These are phyloP conservation scores for Dicranocentrus wangi DNA, from an alignment of 2,888 invertebrate species.

Conservation along the genomic window DNA sequence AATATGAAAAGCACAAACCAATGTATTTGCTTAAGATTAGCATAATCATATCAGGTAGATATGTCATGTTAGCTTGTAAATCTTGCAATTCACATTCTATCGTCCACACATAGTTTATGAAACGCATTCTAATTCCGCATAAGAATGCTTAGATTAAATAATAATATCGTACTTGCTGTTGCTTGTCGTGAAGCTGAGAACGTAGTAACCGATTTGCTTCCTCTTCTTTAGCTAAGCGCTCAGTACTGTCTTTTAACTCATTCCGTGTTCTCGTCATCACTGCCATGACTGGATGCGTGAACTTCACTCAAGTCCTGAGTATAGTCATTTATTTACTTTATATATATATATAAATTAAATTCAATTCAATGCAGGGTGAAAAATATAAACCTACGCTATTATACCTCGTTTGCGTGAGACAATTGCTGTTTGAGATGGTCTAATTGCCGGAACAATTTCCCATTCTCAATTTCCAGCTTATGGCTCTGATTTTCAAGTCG, in stretches of 20 bases:
- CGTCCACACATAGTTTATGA: neutral
- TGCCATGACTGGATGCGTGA: conserved; percentile 56
- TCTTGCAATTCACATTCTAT: too few relatives aligned
- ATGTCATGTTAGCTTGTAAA: neutral
- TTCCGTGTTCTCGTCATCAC: conserved; percentile 61
- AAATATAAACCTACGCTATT: neutral
- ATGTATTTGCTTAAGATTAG: too few relatives aligned
- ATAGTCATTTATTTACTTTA: too few relatives aligned
- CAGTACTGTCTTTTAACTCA: conserved; percentile 67
- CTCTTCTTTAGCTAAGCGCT: conserved; percentile 65
- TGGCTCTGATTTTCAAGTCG: conserved; percentile 53
- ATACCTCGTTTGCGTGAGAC: conserved; percentile 34
- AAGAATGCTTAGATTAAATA: neutral
- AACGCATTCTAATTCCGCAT: neutral
- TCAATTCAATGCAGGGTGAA: neutral
- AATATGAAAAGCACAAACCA: too few relatives aligned
- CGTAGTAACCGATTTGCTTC: conserved; percentile 64
- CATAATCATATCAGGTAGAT: too few relatives aligned
- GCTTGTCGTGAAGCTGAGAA: conserved; percentile 60
- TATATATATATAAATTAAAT: too few relatives aligned
- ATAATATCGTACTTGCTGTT: conserved; percentile 55
- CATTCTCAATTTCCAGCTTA: conserved; percentile 68
- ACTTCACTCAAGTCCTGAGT: conserved; percentile 57
- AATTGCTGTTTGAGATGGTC: conserved; percentile 67
- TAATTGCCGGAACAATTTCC: conserved; percentile 57